Evolutionary conservation across 2,797 vertebrate genomes (phyloP).

Genomic region (Gouania willdenowi): DNA sequence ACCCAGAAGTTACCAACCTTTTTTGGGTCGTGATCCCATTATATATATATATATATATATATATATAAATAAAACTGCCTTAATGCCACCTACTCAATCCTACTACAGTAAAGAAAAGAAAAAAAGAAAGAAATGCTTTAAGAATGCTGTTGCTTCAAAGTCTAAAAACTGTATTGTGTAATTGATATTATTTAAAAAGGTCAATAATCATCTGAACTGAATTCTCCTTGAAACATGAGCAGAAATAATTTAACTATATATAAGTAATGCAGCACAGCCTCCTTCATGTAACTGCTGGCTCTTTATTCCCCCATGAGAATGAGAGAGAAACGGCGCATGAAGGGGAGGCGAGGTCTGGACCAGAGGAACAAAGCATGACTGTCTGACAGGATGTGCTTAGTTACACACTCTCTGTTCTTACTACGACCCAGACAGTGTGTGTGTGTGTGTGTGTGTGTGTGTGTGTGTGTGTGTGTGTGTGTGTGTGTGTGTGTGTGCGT

Average conservation of each 20-base stretch:
- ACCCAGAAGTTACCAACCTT: no score
- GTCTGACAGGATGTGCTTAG: conserved; percentile 82
- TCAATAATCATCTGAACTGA: conserved; percentile 13
- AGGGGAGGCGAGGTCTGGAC: conserved; percentile 67
- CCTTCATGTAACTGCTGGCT: conserved; percentile 33
- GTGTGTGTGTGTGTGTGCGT: conserved; percentile 15
- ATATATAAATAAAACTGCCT: no score
- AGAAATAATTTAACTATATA: conserved; percentile 21
- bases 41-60: no score
- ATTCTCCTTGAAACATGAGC: conserved; percentile 26
- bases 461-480: conserved; percentile 18
- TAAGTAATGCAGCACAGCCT: conserved; percentile 36
- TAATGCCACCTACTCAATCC: no score
- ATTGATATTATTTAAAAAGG: no score
- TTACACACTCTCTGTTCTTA: conserved; percentile 76
- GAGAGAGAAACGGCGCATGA: conserved; percentile 75
- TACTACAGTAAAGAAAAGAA: no score
- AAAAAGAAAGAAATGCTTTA: no score
- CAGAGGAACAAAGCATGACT: conserved; percentile 74
- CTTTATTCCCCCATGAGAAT: conserved; percentile 60
- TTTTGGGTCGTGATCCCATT: no score
- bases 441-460: conserved; percentile 18
- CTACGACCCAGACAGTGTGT: conserved; percentile 48
- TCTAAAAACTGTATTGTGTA: no score
- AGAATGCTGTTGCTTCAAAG: no score